phyloP scores from a whole-genome alignment of 2,888 invertebrate species.

The Andrena bucephala region DNA sequence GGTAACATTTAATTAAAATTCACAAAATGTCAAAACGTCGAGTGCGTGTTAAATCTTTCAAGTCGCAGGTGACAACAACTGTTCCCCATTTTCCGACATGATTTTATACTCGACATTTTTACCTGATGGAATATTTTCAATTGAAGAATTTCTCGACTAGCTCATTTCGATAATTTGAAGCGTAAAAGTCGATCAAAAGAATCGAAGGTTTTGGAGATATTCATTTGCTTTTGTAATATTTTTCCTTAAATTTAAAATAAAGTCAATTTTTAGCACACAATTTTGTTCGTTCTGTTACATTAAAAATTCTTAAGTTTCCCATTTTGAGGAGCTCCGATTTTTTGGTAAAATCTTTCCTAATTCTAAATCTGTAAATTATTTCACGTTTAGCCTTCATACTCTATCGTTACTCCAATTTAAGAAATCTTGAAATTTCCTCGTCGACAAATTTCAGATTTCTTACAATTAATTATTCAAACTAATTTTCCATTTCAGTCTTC shows the following conservation, averaged over 20 bases:
- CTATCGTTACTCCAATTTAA: neutral
- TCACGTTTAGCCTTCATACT: neutral
- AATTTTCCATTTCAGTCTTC: conserved; percentile 10
- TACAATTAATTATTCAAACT: neutral
- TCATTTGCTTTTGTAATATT: no score
- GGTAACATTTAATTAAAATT: neutral
- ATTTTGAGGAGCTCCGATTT: neutral
- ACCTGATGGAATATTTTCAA: neutral
- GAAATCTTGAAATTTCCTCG: neutral
- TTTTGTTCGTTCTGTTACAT: neutral
- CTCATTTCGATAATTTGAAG: no score
- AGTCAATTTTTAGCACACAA: neutral
- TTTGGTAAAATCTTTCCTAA: neutral
- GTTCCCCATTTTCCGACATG: no score
- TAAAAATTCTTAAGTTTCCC: neutral
- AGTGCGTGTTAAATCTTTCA: neutral
- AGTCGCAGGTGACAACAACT: conserved; percentile 1
- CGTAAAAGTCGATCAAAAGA: no score
- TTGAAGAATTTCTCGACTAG: neutral
- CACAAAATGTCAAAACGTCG: neutral
- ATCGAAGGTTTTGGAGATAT: no score
- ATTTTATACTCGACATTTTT: neutral
- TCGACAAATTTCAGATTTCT: neutral
- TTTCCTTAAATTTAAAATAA: no score
- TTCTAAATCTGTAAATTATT: neutral